Evolutionary conservation across 2,113 vertebrate species (phyloP).

Genomic region (Hyaena hyaena): DNA sequence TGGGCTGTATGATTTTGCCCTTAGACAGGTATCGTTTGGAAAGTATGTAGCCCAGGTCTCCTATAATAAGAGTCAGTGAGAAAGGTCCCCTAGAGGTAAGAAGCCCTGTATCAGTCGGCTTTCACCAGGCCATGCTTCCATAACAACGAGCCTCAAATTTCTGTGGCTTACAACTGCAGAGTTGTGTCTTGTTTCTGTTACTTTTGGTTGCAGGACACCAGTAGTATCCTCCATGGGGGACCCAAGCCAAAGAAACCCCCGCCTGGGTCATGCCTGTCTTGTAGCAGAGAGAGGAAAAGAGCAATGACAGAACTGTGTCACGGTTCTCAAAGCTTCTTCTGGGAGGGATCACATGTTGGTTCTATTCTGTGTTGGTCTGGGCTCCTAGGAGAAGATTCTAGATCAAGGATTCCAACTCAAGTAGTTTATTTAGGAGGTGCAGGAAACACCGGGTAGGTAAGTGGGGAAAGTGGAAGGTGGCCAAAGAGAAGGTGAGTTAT

Average conservation of each 20-base stretch:
- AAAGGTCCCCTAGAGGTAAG: background rate
- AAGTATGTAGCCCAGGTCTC: background rate
- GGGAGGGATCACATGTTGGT: background rate
- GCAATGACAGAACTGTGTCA: background rate
- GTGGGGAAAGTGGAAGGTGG: background rate
- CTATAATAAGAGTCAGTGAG: background rate
- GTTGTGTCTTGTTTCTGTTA: background rate
- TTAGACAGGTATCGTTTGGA: background rate
- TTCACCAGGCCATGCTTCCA: background rate
- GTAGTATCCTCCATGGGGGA: background rate
- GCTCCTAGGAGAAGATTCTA: background rate
- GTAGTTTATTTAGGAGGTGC: background rate
- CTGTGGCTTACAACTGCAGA: background rate
- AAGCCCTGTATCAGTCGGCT: background rate
- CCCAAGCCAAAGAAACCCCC: background rate
- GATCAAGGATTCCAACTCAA: background rate
- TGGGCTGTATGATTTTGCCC: background rate
- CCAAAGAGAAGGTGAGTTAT: background rate
- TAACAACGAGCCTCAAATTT: background rate
- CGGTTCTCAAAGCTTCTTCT: background rate
- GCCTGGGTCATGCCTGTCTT: background rate
- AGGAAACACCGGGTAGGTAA: background rate
- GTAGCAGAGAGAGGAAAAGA: background rate
- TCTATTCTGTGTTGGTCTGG: background rate
- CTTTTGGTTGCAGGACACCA: background rate